Base-by-base conservation (phyloP, 2,797 vertebrate genomes). In the Syndactyla subalaris region DNA sequence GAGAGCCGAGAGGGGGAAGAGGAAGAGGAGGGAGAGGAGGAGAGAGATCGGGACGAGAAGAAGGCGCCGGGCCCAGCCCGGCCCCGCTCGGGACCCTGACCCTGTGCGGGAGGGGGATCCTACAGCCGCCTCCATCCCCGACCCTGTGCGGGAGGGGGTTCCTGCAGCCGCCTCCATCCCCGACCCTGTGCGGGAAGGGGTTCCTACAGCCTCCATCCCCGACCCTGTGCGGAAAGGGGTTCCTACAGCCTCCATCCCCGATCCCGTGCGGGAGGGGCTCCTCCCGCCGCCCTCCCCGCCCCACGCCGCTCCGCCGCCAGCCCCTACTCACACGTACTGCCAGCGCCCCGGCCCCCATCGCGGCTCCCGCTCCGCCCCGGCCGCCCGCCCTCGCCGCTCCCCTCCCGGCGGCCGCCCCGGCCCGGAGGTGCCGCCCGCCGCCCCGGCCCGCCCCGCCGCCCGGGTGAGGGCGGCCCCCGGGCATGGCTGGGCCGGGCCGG, bases 341-440 rank as follows among this genome's bases (percentile, higher is more conserved):
- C 90, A 99, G 97, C 39, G 99, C 99, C 98, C 99, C 99, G 45
- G 99, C 99, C 97, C 99, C 99, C 99, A 99, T 99, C 97, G 92
- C 97, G 72, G 14, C 51, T 66, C 72, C 86, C 49, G 49, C 85
- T 46, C 91, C 48, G 36, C 20, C 61, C 52, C 62, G 7, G 14
- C 45, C 45, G 8, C 54, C 39, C 81, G 72, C 82, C 70, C 61
- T 13, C 34, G 19, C 34, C 3, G 34, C 36, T 38, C 38, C 38
- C 38, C 38, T 38, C 38, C 38, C 38, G 38, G 38, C 38, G 38
- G 38, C 38, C 38, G 67, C 74, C 63, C n/a, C 51, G n/a, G 62
- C 49, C 58, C 63, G 21, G 58, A 34, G 41, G 41, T 65, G 65
- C 63, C 62, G 75, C 7, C 39, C 41, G 41, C 41, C 41, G 38